A percentile compares a stretch with the other conserved stretches of the same genome.
Evolutionary conservation across 2,113 vertebrate species (phyloP).

Genomic region (Tilapia sparmanii): DNA sequence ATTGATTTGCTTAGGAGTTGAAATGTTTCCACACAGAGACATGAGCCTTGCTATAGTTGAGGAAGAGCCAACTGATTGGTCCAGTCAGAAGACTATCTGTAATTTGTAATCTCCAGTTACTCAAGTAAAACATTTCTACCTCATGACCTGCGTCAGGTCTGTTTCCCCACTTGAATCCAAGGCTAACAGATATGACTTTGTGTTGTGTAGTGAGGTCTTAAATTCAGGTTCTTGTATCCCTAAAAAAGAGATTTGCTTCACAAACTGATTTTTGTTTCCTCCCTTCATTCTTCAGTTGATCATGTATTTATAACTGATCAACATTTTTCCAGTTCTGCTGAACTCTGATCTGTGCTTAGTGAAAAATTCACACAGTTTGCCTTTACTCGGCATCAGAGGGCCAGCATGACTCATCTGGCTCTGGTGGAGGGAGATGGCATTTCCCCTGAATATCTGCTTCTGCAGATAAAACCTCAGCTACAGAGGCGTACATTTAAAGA

Average conservation of each 20-base stretch:
- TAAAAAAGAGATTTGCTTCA: neutral
- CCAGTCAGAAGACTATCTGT: neutral
- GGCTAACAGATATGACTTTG: neutral
- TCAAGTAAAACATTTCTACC: neutral
- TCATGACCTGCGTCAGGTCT: neutral
- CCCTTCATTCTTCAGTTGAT: neutral
- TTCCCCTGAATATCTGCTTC: neutral
- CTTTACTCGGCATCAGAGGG: neutral
- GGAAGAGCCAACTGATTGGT: neutral
- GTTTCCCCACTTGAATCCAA: neutral
- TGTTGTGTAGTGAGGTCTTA: neutral
- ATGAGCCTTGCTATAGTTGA: neutral
- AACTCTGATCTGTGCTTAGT: neutral
- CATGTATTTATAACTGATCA: neutral
- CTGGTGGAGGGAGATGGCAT: neutral
- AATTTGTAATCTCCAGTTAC: neutral
- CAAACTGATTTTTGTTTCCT: neutral
- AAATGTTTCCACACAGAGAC: neutral
- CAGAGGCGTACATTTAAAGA: neutral
- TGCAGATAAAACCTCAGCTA: neutral
- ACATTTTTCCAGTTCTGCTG: fast-evolving
- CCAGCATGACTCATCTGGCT: neutral
- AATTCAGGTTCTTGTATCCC: neutral
- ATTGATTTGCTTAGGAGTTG: neutral
- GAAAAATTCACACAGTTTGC: neutral